phyloP scores from a whole-genome alignment of 2,113 vertebrate species.

The Cinclus mexicanus region DNA sequence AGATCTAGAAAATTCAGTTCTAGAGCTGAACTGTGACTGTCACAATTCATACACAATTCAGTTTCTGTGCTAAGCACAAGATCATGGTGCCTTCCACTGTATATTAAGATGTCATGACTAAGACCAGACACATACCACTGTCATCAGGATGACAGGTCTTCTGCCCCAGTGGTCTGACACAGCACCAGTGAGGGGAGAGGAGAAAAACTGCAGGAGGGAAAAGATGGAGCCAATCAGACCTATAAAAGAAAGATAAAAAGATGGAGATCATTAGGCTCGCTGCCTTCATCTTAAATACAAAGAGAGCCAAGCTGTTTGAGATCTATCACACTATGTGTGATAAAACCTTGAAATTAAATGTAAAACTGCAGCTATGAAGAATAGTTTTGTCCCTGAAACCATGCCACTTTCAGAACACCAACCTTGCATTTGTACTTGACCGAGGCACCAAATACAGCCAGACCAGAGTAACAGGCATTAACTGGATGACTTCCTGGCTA shows the following conservation, averaged over 20 bases:
- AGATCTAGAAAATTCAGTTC: not conserved
- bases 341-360: not conserved
- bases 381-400: not conserved
- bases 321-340: not conserved
- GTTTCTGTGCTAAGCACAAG: not conserved
- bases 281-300: not conserved
- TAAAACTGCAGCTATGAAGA: not conserved
- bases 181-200: conserved; percentile 87
- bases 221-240: conserved; percentile 93
- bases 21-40: not conserved
- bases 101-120: not conserved
- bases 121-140: conserved; percentile 75
- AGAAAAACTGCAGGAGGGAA: conserved; percentile 92
- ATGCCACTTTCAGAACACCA: not conserved
- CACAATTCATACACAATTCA: not conserved
- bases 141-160: conserved; percentile 85
- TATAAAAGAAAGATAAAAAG: conserved; percentile 6
- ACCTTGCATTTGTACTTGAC: not conserved
- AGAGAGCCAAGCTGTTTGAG: not conserved
- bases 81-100: not conserved
- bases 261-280: not conserved
- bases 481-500: not conserved
- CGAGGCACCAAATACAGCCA: not conserved
- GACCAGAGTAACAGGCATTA: not conserved
- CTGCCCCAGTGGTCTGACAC: conserved; percentile 87